Evolutionary conservation across 2,888 invertebrate species (phyloP).

Genomic region (Acrocyrtus sp.): DNA sequence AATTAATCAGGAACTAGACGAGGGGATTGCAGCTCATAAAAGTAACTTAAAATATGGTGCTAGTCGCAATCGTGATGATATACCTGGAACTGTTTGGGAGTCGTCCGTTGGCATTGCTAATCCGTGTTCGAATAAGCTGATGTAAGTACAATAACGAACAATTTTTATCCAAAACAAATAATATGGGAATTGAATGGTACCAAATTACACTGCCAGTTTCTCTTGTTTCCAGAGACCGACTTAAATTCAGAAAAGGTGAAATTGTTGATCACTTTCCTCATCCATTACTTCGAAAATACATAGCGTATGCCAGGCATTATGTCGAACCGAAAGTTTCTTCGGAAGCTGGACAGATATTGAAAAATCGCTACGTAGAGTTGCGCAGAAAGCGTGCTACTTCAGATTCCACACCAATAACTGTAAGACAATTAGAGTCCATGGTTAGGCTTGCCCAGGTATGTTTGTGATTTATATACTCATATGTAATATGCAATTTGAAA

Average conservation of each 20-base stretch:
- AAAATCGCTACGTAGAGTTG: constrained; percentile 84
- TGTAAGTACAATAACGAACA: constrained; percentile 90
- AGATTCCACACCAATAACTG: constrained; percentile 84
- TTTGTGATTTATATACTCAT: constrained; percentile 1
- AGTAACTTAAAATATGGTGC: too few relatives aligned
- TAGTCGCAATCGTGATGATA: too few relatives aligned
- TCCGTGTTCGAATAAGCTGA: constrained; percentile 73
- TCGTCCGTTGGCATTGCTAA: too few relatives aligned
- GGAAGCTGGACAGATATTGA: constrained; percentile 77
- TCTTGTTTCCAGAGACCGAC: constrained; percentile 70
- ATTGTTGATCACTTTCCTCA: constrained; percentile 78
- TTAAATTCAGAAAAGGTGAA: constrained; percentile 73
- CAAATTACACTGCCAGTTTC: not conserved
- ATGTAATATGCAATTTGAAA: not conserved
- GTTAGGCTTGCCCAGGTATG: constrained; percentile 81
- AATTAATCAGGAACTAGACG: too few relatives aligned
- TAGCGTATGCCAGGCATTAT: constrained; percentile 89
- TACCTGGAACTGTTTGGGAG: too few relatives aligned
- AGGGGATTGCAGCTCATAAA: too few relatives aligned
- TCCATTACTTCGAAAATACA: constrained; percentile 85
- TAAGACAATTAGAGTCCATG: constrained; percentile 88
- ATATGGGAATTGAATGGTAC: too few relatives aligned
- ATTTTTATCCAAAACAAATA: constrained; percentile 87
- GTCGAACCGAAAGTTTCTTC: constrained; percentile 81
- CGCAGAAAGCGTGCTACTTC: constrained; percentile 75